These are phyloP conservation scores for Rynchops niger DNA, from an alignment of 2,113 vertebrate genomes.

Conservation along the genomic window DNA sequence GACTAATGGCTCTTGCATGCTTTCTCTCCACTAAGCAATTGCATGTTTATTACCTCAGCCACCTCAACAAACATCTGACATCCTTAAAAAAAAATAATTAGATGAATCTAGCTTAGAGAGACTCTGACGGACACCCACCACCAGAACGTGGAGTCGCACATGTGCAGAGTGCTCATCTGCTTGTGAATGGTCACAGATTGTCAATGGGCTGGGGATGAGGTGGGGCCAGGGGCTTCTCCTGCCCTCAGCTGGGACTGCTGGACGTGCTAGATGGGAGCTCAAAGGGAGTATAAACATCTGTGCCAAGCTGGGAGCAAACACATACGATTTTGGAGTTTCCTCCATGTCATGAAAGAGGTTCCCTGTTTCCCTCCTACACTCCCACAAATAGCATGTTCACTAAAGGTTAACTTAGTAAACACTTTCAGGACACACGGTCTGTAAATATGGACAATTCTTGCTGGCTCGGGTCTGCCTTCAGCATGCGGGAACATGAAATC, in stretches of 20 bases:
- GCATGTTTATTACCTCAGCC: neutral
- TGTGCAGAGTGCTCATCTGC: rapidly evolving
- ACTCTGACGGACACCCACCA: neutral
- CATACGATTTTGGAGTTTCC: neutral
- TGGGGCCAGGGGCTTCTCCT: neutral
- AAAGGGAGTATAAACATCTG: neutral
- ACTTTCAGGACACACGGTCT: neutral
- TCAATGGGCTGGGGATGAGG: neutral
- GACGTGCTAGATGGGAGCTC: neutral
- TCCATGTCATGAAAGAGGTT: neutral
- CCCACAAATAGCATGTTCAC: neutral
- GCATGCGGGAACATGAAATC: neutral
- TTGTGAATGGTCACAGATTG: neutral
- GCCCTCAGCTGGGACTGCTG: neutral
- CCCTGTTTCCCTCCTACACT: neutral
- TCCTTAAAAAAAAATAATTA: neutral
- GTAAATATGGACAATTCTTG: neutral
- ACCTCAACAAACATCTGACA: neutral
- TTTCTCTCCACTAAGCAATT: neutral
- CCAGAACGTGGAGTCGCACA: neutral
- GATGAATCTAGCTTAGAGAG: neutral
- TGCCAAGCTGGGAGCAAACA: neutral
- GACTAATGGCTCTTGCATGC: neutral
- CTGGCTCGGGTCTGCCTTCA: neutral
- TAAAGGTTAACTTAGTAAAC: neutral